phyloP scores from a whole-genome alignment of 2,797 vertebrate species.

The Eurystomus glaucurus region DNA sequence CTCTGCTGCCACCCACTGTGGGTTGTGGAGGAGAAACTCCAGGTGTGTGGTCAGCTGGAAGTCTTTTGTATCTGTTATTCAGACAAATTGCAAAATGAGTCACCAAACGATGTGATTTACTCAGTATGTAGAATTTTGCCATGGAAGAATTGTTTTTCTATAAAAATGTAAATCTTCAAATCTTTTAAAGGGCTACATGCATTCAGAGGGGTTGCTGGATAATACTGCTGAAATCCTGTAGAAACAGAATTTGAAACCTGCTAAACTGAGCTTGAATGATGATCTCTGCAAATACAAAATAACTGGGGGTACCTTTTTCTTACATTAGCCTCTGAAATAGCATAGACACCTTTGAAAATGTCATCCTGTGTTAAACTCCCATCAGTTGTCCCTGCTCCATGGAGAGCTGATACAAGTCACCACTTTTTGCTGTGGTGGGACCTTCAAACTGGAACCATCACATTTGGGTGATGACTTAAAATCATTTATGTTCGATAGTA shows the following conservation, averaged over 20 bases:
- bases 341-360: not conserved
- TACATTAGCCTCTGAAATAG: not conserved
- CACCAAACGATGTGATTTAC: conserved; percentile 14
- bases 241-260: not conserved
- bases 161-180: not conserved
- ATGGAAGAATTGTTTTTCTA: not conserved
- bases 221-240: not conserved
- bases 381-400: not conserved
- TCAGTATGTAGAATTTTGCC: not conserved
- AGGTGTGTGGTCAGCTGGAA: not conserved
- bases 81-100: conserved; percentile 17
- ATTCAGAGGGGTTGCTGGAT: not conserved
- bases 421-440: not conserved
- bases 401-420: not conserved
- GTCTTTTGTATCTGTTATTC: not conserved
- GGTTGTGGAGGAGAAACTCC: conserved; percentile 17
- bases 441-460: not conserved
- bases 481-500: not conserved
- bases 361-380: not conserved
- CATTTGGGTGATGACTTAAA: not conserved
- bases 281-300: not conserved
- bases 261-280: not conserved
- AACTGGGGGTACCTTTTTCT: not conserved
- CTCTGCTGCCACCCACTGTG: conserved; percentile 63
- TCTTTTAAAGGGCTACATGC: not conserved